Evolutionary conservation across 2,888 invertebrate genomes (phyloP).

Genomic region (Onthophagus sagittarius): DNA sequence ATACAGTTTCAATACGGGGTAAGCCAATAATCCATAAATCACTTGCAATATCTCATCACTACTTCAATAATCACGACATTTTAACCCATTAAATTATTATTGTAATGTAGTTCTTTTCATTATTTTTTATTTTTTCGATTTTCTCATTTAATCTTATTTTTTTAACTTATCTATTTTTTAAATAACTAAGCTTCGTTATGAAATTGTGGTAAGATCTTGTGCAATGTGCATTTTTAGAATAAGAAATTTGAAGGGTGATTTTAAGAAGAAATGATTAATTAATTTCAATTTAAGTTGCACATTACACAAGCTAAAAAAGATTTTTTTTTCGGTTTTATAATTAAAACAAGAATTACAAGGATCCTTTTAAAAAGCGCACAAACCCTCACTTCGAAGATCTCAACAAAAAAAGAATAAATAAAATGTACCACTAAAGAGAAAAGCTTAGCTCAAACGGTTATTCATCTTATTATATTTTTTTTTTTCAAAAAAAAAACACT

Average conservation of each 20-base stretch:
- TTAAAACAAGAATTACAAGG: conserved; percentile 22
- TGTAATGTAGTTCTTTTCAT: conserved; percentile 5
- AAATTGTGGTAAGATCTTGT: conserved; percentile 22
- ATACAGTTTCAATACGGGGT: conserved; percentile 22
- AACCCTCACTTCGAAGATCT: conserved; percentile 28
- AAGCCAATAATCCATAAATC: conserved; percentile 23
- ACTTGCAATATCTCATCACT: conserved; percentile 24
- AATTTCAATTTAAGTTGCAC: conserved; percentile 33
- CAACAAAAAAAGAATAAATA: conserved; percentile 21
- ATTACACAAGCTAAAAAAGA: conserved; percentile 40
- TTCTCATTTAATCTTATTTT: not conserved
- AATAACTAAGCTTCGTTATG: conserved; percentile 17
- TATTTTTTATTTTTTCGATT: conserved; percentile 11
- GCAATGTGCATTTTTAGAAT: conserved; percentile 22
- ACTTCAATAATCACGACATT: conserved; percentile 14
- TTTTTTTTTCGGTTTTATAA: not conserved
- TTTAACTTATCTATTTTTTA: not conserved
- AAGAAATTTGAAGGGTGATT: not conserved
- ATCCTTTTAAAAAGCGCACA: conserved; percentile 28
- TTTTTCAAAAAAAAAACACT: conserved; percentile 21
- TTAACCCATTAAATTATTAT: conserved; percentile 14
- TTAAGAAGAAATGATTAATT: not conserved
- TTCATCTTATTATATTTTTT: not conserved
- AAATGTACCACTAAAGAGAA: conserved; percentile 29
- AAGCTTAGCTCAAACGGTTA: conserved; percentile 25